Conservation (phyloP, 2,888 invertebrate genomes). For the Acanthacorydalis orientalis region DNA sequence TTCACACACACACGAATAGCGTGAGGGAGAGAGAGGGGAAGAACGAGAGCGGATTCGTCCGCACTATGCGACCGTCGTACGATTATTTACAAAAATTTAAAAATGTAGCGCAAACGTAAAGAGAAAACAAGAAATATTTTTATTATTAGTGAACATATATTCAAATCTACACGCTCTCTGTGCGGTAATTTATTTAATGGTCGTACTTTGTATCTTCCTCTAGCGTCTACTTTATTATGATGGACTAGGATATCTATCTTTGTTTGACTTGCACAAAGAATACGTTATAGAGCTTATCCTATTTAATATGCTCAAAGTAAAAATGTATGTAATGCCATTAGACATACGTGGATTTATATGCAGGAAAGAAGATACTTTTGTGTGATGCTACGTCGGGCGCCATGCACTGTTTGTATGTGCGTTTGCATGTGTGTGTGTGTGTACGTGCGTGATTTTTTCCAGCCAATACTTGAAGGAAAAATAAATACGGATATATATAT, state of each 20-base stretch:
- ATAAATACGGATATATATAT: neutral
- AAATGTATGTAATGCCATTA: conserved; percentile 28
- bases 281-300: conserved; percentile 8
- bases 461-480: no score
- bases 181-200: neutral
- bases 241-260: neutral
- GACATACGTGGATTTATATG: conserved; percentile 14
- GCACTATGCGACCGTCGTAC: no score
- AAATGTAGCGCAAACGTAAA: no score
- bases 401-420: neutral
- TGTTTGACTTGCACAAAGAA: neutral
- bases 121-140: neutral
- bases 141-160: neutral
- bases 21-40: no score
- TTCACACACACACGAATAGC: no score
- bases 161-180: neutral
- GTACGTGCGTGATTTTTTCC: neutral
- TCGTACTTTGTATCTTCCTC: neutral
- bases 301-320: conserved; percentile 25
- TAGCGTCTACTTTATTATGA: neutral
- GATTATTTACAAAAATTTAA: no score
- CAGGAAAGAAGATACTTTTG: conserved; percentile 11
- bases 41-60: no score
- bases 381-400: neutral
- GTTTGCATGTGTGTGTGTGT: neutral